A percentile compares a stretch with the other conserved stretches of the same genome.
These are phyloP conservation scores for Mellivora capensis DNA, from an alignment of 2,113 vertebrate species.

Conservation along the genomic window DNA sequence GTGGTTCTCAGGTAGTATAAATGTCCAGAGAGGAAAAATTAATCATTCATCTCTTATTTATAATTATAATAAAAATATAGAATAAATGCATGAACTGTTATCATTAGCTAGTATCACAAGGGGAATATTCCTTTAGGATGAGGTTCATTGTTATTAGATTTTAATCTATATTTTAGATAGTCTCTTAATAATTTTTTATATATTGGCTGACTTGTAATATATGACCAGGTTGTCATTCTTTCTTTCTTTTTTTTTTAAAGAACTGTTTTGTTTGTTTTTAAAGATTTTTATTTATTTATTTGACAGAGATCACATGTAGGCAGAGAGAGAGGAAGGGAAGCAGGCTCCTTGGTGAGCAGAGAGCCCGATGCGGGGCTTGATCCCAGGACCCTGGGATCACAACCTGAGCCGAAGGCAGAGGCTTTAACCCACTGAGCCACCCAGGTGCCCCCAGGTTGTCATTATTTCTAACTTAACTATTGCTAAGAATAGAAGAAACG, in stretches of 20 bases:
- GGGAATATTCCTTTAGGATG: neutral
- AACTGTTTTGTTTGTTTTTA: too few relatives aligned
- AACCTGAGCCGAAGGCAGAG: too few relatives aligned
- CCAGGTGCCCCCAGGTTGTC: neutral
- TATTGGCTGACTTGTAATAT: neutral
- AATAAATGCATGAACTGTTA: neutral
- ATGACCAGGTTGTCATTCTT: neutral
- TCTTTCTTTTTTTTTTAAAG: neutral
- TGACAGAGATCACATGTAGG: too few relatives aligned
- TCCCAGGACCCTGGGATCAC: too few relatives aligned
- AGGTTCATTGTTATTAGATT: neutral
- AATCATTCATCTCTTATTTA: neutral
- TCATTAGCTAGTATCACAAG: neutral
- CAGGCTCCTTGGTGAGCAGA: too few relatives aligned
- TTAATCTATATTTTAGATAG: neutral
- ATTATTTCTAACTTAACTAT: conserved; percentile 12
- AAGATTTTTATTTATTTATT: too few relatives aligned
- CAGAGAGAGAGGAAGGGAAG: too few relatives aligned
- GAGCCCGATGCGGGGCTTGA: too few relatives aligned
- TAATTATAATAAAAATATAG: neutral
- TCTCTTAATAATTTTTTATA: neutral
- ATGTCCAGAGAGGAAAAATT: neutral
- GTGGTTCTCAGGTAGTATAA: neutral
- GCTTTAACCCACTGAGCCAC: too few relatives aligned
- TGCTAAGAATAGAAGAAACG: conserved; percentile 2